These are phyloP conservation scores for Grammomys surdaster DNA, from an alignment of 2,113 vertebrate species.

Conservation along the genomic window DNA sequence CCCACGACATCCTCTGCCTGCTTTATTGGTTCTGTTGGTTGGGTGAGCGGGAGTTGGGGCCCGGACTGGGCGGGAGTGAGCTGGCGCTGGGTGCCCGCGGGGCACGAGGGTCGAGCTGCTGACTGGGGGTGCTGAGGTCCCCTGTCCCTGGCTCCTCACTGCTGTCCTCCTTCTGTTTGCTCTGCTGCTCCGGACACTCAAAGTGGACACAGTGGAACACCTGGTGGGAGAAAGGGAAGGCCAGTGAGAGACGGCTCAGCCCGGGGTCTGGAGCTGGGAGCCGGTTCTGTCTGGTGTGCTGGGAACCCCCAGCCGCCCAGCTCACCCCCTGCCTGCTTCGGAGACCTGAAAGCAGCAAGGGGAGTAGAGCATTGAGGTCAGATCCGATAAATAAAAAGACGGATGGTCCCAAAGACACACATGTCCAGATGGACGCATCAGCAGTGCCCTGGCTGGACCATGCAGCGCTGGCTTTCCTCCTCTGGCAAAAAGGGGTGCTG, in stretches of 20 bases:
- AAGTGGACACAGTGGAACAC: conserved; percentile 99
- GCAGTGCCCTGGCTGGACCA: background rate
- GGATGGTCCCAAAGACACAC: background rate
- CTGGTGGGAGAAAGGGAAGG: conserved; percentile 83
- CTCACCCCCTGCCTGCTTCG: background rate
- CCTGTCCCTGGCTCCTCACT: conserved; percentile 84
- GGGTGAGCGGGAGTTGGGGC: conserved; percentile 70
- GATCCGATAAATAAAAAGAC: too few species aligned
- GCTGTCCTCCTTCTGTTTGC: conserved; percentile 89
- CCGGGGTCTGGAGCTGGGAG: too few species aligned
- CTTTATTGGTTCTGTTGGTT: conserved; percentile 79
- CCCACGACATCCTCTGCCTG: conserved; percentile 31
- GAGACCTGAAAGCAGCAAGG: background rate
- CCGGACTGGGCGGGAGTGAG: conserved; percentile 81
- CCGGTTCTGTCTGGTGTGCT: background rate
- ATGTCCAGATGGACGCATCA: accelerated
- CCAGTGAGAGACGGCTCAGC: accelerated
- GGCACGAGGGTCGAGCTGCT: conserved; percentile 78
- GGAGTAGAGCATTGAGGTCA: background rate
- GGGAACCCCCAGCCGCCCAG: too few species aligned
- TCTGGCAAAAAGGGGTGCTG: background rate
- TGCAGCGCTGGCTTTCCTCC: too few species aligned
- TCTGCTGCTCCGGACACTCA: conserved; percentile 95
- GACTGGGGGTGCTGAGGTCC: conserved; percentile 75
- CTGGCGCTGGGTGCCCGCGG: conserved; percentile 75